Percentiles rank a stretch among this genome's conserved stretches.
Conservation (phyloP, 2,888 invertebrate genomes). For the Protophormia terraenovae region DNA sequence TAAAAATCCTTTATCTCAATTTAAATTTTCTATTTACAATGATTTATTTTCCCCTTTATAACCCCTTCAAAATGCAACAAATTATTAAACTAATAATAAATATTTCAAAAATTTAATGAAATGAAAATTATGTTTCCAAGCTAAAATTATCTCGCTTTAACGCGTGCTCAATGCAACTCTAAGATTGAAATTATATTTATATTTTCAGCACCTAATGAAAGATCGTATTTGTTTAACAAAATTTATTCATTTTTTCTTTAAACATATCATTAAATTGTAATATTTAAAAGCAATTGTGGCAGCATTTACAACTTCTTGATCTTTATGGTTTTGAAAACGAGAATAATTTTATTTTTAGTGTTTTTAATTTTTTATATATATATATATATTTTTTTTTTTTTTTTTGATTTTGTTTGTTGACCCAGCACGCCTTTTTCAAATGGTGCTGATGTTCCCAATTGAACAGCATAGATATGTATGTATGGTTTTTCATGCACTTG, state of each 20-base stretch:
- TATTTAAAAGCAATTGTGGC: not conserved
- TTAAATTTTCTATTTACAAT: too few species aligned
- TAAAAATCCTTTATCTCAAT: too few species aligned
- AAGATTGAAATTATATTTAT: slow-evolving; percentile 14
- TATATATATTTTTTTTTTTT: slow-evolving; percentile 5
- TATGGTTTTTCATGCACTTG: not conserved
- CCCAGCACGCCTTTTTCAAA: slow-evolving; percentile 64
- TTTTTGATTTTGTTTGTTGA: slow-evolving; percentile 45
- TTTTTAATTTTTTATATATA: too few species aligned
- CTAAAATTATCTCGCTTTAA: slow-evolving; percentile 39
- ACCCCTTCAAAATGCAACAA: too few species aligned
- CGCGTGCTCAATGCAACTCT: slow-evolving; percentile 43
- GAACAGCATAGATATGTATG: slow-evolving; percentile 19
- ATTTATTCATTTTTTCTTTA: not conserved
- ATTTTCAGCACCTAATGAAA: slow-evolving; percentile 8
- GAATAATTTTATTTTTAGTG: slow-evolving; percentile 7
- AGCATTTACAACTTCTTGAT: slow-evolving; percentile 22
- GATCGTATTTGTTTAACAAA: slow-evolving; percentile 24
- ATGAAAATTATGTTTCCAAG: not conserved
- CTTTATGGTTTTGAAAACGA: slow-evolving; percentile 21
- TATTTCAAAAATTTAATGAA: not conserved
- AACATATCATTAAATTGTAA: slow-evolving; percentile 4
- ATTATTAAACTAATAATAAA: not conserved
- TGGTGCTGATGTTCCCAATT: slow-evolving; percentile 64
- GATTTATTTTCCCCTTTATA: too few species aligned